Conservation (phyloP, 2,888 invertebrate genomes). For the Merodon equestris region DNA sequence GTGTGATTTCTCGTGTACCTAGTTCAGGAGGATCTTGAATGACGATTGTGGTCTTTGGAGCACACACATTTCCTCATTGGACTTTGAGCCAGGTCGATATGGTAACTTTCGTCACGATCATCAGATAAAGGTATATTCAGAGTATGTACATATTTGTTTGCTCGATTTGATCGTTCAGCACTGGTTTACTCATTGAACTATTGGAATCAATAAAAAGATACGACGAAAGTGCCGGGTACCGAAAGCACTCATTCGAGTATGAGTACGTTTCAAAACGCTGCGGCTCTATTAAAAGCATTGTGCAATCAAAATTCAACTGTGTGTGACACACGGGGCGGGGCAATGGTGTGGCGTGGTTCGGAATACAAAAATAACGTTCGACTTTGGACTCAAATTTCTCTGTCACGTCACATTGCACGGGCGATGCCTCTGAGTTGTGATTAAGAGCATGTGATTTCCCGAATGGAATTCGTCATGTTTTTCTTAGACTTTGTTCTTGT, state of each 20-base stretch:
- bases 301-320: slow-evolving; percentile 18
- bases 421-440: background rate
- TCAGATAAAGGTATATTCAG: too few relatives aligned
- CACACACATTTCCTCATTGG: too few relatives aligned
- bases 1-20: too few relatives aligned
- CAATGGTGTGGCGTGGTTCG: background rate
- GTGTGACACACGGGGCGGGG: slow-evolving; percentile 1
- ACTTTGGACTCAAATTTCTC: slow-evolving; percentile 26
- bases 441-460: slow-evolving; percentile 5
- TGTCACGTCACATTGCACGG: slow-evolving; percentile 16
- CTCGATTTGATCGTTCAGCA: too few relatives aligned
- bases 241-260: background rate
- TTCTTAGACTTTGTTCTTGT: slow-evolving; percentile 25
- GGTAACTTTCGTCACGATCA: too few relatives aligned
- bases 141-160: too few relatives aligned
- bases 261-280: slow-evolving; percentile 7
- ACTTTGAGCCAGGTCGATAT: too few relatives aligned
- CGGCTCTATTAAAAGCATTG: slow-evolving; percentile 16
- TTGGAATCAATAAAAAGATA: too few relatives aligned
- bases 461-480: background rate
- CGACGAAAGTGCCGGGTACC: too few relatives aligned
- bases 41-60: too few relatives aligned
- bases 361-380: slow-evolving; percentile 8
- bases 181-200: too few relatives aligned
- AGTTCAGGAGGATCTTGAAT: too few relatives aligned